Evolutionary conservation across 1,140 invertebrate species (phyloP), one percentile per base, ranked within the genome.

Genomic region (Portunus trituberculatus): DNA sequence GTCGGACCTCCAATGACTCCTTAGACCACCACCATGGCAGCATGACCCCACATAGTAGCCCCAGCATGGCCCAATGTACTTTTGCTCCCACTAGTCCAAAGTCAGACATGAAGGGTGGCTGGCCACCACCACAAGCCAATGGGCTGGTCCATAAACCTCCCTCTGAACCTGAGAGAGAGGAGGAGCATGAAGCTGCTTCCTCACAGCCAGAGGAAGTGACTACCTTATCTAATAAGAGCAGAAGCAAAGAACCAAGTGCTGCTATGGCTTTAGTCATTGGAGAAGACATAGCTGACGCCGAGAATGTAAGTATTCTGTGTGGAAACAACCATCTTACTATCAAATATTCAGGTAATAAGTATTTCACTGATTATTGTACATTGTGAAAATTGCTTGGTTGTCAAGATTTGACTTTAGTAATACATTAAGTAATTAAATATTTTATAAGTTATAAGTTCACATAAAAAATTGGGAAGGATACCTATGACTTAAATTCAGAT

Each of bases 241-340:
- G 87, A 96, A 86, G 76, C 48, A 76, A 84, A 88, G 94, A 94
- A 28, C 82, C 93, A 52, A 67, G 88, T 46, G 87, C 92, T 82
- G 93, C 87, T 94, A 93, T 86, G 93, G 92, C 96, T 87, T 59
- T 96, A 93, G 94, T 96, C 67, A 96, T 96, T 91, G 89, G 94
- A 31, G 96, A 94, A 67, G 96, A 96, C 97, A 88, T 96, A 89
- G 87, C 95, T 28, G 96, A 96, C 90, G 46, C 93, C 89, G 95
- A 96, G 29, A 94, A 94, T 96, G 96, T 94, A n/a, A 95, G 96
- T 94, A 95, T 46, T 45, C 12, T n/a, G 20, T 86, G 28, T 12
- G 6, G 67, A 1, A 76, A 76, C 20, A 20, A 25, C 67, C n/a
- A 76, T 1, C 67, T 7, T n/a, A 20, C n/a, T 20, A 76, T n/a